Conservation (phyloP, 1,140 invertebrate genomes). For the Rhyzopertha dominica region DNA sequence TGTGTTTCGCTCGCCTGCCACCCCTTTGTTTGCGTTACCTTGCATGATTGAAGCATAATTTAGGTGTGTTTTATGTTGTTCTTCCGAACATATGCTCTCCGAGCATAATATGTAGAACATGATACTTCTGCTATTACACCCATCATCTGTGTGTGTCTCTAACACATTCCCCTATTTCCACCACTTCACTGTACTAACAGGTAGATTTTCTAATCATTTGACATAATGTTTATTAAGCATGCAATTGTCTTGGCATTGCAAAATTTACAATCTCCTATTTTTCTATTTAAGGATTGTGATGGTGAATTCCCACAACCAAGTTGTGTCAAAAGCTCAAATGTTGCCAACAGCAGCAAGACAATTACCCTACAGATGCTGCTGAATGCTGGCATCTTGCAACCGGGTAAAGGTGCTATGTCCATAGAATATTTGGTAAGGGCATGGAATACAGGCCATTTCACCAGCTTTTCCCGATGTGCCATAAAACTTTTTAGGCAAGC, state of each 20-base stretch:
- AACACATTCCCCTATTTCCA: too few relatives aligned
- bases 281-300: slow-evolving; percentile 49
- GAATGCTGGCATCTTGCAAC: slow-evolving; percentile 72
- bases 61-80: slow-evolving; percentile 12
- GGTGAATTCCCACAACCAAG: slow-evolving; percentile 48
- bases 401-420: slow-evolving; percentile 74
- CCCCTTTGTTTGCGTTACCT: not conserved
- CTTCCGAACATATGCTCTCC: slow-evolving; percentile 13
- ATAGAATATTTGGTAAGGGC: slow-evolving; percentile 76
- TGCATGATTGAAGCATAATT: slow-evolving; percentile 16
- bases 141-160: too few relatives aligned
- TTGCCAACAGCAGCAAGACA: slow-evolving; percentile 58
- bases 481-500: too few relatives aligned
- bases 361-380: slow-evolving; percentile 81
- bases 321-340: slow-evolving; percentile 31
- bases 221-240: not conserved
- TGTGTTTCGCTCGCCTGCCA: slow-evolving; percentile 3
- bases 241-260: slow-evolving; percentile 3
- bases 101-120: slow-evolving; percentile 4
- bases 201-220: slow-evolving; percentile 12
- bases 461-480: too few relatives aligned
- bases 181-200: too few relatives aligned
- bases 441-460: too few relatives aligned
- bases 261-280: slow-evolving; percentile 16
- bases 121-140: slow-evolving; percentile 5